A percentile compares a stretch with the other conserved stretches of the same genome.
phyloP scores from a whole-genome alignment of 2,797 vertebrate genomes.

The Borostomias antarcticus region DNA sequence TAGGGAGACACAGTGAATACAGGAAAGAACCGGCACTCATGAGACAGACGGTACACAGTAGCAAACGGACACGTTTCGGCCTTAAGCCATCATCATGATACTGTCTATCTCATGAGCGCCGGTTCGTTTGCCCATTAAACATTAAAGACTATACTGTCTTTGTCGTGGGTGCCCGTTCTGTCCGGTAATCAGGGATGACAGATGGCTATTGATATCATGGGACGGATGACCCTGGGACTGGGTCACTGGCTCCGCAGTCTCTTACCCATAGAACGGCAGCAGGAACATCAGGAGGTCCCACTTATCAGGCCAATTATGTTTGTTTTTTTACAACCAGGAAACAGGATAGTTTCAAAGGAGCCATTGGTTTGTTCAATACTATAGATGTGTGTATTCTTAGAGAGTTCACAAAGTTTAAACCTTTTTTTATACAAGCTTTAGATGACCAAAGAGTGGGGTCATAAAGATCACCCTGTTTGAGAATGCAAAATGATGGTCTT shows the following conservation, averaged over 20 bases:
- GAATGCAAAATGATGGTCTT: neutral
- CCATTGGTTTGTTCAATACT: neutral
- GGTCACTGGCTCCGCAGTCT: conserved; percentile 31
- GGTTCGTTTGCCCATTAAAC: too few species aligned
- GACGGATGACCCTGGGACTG: conserved; percentile 38
- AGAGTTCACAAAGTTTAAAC: neutral
- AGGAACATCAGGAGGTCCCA: conserved; percentile 11
- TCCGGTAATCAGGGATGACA: conserved; percentile 56
- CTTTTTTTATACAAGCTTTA: neutral
- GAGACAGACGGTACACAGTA: too few species aligned
- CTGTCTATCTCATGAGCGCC: too few species aligned
- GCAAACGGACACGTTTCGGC: too few species aligned
- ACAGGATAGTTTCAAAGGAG: too few species aligned
- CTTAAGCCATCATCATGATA: too few species aligned
- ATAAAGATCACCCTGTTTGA: neutral
- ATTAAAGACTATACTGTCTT: too few species aligned
- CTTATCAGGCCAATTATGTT: conserved; percentile 4
- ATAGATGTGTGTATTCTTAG: neutral
- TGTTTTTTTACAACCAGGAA: conserved; percentile 2
- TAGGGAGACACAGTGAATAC: too few species aligned
- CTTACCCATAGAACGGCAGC: conserved; percentile 55
- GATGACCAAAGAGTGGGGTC: neutral
- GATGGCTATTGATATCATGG: conserved; percentile 70
- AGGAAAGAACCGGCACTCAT: too few species aligned
- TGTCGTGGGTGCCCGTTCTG: too few species aligned